Evolutionary conservation across 2,888 invertebrate species (phyloP).

Genomic region (Cylindroiulus punctatus): DNA sequence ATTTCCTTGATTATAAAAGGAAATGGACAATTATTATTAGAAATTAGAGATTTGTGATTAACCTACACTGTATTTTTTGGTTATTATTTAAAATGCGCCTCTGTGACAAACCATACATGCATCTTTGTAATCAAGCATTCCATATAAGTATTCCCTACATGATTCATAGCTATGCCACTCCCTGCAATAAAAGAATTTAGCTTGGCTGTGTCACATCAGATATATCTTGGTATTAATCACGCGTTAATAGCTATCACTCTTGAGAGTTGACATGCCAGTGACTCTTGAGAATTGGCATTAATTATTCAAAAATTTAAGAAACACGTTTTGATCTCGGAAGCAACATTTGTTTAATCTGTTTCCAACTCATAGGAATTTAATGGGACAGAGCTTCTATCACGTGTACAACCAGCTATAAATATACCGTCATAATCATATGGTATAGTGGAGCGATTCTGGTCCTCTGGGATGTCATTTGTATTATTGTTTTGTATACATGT

Average conservation of each 20-base stretch:
- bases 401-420: not conserved
- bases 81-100: too few relatives aligned
- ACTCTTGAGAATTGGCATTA: not conserved
- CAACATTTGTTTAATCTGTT: conserved; percentile 6
- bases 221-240: not conserved
- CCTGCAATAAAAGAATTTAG: not conserved
- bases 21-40: too few relatives aligned
- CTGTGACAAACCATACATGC: too few relatives aligned
- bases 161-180: not conserved
- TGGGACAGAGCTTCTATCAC: not conserved
- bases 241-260: not conserved
- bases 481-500: not conserved
- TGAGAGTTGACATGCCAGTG: not conserved
- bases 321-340: not conserved
- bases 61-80: too few relatives aligned
- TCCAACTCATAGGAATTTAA: not conserved
- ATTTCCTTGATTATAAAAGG: too few relatives aligned
- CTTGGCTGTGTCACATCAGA: not conserved
- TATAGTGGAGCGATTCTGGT: not conserved
- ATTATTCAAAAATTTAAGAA: not conserved
- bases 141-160: too few relatives aligned
- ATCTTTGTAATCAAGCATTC: too few relatives aligned
- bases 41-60: too few relatives aligned
- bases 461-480: not conserved
- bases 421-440: not conserved